Base-by-base conservation (phyloP, 2,113 vertebrate genomes). In the Leuciscus idus region DNA sequence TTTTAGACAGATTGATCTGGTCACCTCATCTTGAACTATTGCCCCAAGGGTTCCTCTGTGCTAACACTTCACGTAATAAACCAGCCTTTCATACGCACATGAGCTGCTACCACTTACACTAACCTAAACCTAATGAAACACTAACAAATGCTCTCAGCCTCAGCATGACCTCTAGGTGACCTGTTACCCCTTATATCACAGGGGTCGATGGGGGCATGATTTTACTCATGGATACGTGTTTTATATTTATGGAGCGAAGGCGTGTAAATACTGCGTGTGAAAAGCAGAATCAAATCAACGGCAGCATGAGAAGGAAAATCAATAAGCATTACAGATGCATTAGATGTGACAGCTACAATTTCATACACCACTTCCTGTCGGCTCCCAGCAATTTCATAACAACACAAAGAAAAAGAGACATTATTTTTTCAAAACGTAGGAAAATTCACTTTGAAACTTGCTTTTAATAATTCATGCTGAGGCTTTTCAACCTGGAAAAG, bases 401-500 rank as follows among this genome's bases (percentile, higher is more conserved):
- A 85, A 77, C 85, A 81, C 88, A 90, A 83, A 68, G 87, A 85
- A 88, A 93, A 26, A 77, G 90, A 92, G 89, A 88, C 87, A 90
- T 94, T 91, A 81, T 93, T 93, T 87, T 92, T 91, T 90, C 86
- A 92, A 93, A 90, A 46, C 75, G 74, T 82, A 52, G 43, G 52
- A 68, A 88, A 85, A 90, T 91, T 92, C 86, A 91, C 92, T 91
- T 91, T 85, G 91, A 92, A 92, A 91, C 88, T 91, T 87, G 83
- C 86, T 91, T 92, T 94, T 88, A 93, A 94, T 94, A 92, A 94
- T 94, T 93, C 90, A 94, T 90, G 82, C 82, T 82, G 80, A 90
- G 70, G 91, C 91, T 91, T 92, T 93, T 91, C 87, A 43, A 93
- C 91, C 91, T 92, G 92, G 87, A 93, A 92, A 93, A 84, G 89